Percentiles rank a stretch among this genome's conserved stretches.
phyloP scores from a whole-genome alignment of 2,797 vertebrate genomes.

The Macrochelys suwanniensis region DNA sequence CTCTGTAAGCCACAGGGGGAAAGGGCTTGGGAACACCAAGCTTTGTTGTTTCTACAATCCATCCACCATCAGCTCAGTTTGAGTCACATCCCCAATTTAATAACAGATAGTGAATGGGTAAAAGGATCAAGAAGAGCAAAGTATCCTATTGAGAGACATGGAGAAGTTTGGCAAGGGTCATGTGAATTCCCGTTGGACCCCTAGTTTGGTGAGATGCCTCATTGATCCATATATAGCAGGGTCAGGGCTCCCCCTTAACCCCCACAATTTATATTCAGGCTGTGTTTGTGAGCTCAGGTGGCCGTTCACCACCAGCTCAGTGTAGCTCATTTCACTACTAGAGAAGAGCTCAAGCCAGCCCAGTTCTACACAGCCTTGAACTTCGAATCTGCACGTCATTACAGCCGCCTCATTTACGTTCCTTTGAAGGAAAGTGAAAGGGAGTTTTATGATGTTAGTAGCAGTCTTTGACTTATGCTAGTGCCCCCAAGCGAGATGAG shows the following conservation, averaged over 20 bases:
- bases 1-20: not conserved
- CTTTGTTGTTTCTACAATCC: not conserved
- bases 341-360: not conserved
- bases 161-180: not conserved
- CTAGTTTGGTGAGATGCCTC: not conserved
- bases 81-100: not conserved
- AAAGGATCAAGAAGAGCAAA: not conserved
- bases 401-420: not conserved
- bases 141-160: not conserved
- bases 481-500: not conserved
- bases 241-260: not conserved
- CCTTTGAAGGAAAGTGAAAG: not conserved
- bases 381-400: too few species aligned
- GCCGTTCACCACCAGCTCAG: not conserved
- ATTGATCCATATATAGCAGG: not conserved
- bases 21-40: not conserved
- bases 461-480: not conserved
- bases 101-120: not conserved
- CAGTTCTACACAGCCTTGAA: not conserved
- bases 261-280: too few species aligned
- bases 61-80: not conserved
- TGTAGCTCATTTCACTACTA: not conserved
- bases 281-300: too few species aligned
- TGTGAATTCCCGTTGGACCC: not conserved
- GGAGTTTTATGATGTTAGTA: not conserved